Percentiles rank a stretch among this genome's conserved stretches.
Conservation (phyloP, 1,140 invertebrate genomes). For the Halesus radiatus region DNA sequence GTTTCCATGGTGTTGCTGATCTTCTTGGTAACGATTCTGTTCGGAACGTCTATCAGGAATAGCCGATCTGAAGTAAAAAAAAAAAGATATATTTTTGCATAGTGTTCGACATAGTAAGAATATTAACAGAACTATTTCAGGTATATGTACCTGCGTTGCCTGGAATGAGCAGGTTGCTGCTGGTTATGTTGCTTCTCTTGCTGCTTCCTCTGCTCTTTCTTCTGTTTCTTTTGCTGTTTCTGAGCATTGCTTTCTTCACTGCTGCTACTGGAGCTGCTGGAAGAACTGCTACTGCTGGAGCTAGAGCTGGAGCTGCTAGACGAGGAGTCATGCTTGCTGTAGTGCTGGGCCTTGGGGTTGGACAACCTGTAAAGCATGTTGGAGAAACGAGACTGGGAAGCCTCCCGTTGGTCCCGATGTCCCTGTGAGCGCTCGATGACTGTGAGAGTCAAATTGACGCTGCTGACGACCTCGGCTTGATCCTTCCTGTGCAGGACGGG, state of each 20-base stretch:
- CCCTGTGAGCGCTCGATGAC: conserved; percentile 60
- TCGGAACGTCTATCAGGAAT: conserved; percentile 29
- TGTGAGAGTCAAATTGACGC: conserved; percentile 70
- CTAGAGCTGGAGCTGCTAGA: conserved; percentile 39
- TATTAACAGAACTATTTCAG: too few relatives aligned
- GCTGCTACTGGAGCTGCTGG: conserved; percentile 28
- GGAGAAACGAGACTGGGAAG: conserved; percentile 60
- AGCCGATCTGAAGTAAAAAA: conserved; percentile 6
- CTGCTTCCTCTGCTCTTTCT: conserved; percentile 42
- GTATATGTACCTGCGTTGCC: conserved; percentile 10
- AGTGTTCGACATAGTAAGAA: neutral
- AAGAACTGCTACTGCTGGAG: too few relatives aligned
- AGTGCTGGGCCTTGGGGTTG: neutral
- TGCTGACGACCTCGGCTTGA: conserved; percentile 73
- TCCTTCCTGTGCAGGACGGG: conserved; percentile 72
- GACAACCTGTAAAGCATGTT: conserved; percentile 71
- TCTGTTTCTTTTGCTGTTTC: neutral
- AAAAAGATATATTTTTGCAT: too few relatives aligned
- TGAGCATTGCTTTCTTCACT: neutral
- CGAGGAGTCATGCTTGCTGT: neutral
- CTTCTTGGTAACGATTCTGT: conserved; percentile 44
- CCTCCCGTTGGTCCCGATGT: conserved; percentile 68
- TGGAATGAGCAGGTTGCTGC: conserved; percentile 60
- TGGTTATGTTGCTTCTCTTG: neutral
- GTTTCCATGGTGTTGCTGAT: neutral